A percentile compares a stretch with the other conserved stretches of the same genome.
Conservation (phyloP, 1,140 invertebrate genomes). For the Diprion similis region DNA sequence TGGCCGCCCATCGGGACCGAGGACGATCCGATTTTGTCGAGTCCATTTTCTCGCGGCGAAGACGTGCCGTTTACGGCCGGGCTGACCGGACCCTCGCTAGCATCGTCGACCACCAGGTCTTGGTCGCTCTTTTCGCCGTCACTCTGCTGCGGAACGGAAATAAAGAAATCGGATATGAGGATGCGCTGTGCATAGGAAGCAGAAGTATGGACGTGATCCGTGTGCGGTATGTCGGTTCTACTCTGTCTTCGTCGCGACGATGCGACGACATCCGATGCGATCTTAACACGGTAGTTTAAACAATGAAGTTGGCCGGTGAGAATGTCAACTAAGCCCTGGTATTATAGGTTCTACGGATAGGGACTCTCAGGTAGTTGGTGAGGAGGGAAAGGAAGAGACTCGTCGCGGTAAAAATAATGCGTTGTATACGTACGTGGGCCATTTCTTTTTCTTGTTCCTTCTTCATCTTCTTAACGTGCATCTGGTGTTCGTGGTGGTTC, state of each 20-base stretch:
- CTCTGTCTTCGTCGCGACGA: too few relatives aligned
- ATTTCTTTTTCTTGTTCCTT: conserved; percentile 60
- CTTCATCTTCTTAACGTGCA: conserved; percentile 59
- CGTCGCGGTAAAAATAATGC: not conserved
- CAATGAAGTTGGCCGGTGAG: too few relatives aligned
- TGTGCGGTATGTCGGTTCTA: too few relatives aligned
- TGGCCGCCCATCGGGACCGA: conserved; percentile 49
- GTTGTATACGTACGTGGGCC: conserved; percentile 52
- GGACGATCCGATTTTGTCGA: conserved; percentile 64
- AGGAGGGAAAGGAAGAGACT: too few relatives aligned
- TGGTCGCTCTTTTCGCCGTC: conserved; percentile 97
- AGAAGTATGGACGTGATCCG: too few relatives aligned
- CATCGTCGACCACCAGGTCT: conserved; percentile 96
- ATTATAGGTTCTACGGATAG: too few relatives aligned
- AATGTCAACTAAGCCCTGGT: too few relatives aligned
- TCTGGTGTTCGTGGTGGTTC: conserved; percentile 61
- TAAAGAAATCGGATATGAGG: not conserved
- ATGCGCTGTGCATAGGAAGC: not conserved
- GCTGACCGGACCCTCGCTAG: conserved; percentile 73
- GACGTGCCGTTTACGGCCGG: conserved; percentile 70
- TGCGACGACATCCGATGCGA: too few relatives aligned
- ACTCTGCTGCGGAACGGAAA: conserved; percentile 72
- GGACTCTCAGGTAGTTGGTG: too few relatives aligned
- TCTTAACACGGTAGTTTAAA: too few relatives aligned
- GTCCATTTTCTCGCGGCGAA: conserved; percentile 82